These are phyloP conservation scores for Meiosimyza decipiens DNA, from an alignment of 2,888 invertebrate species.

Conservation along the genomic window DNA sequence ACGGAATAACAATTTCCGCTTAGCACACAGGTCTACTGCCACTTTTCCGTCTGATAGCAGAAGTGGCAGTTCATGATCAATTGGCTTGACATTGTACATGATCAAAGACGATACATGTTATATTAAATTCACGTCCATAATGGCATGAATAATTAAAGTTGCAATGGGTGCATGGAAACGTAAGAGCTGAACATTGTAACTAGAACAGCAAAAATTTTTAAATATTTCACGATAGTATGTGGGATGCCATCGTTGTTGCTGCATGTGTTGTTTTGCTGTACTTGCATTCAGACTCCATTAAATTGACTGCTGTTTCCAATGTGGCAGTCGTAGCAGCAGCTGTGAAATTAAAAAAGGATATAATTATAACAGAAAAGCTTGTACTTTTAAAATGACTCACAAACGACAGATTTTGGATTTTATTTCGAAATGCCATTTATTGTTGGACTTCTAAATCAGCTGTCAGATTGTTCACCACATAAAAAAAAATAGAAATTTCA, in stretches of 20 bases:
- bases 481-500: no score
- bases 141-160: slow-evolving; percentile 77
- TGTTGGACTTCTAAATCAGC: no score
- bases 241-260: slow-evolving; percentile 52
- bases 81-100: slow-evolving; percentile 77
- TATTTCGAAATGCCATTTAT: no score
- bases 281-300: slow-evolving; percentile 70
- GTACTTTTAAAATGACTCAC: no score
- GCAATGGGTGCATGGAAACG: slow-evolving; percentile 83
- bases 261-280: slow-evolving; percentile 65
- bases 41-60: slow-evolving; percentile 93
- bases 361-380: no score
- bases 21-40: slow-evolving; percentile 86
- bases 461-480: no score
- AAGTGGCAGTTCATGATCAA: slow-evolving; percentile 81
- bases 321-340: no score
- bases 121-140: slow-evolving; percentile 79
- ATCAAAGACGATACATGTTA: slow-evolving; percentile 73
- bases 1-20: slow-evolving; percentile 83
- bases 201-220: slow-evolving; percentile 59
- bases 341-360: no score
- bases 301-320: slow-evolving; percentile 74
- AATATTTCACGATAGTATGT: slow-evolving; percentile 54
- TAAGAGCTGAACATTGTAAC: slow-evolving; percentile 74
- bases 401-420: no score